Percentiles rank a stretch among this genome's conserved stretches.
Evolutionary conservation across 2,888 invertebrate species (phyloP).

Genomic region (Eudasyphora cyanicolor): DNA sequence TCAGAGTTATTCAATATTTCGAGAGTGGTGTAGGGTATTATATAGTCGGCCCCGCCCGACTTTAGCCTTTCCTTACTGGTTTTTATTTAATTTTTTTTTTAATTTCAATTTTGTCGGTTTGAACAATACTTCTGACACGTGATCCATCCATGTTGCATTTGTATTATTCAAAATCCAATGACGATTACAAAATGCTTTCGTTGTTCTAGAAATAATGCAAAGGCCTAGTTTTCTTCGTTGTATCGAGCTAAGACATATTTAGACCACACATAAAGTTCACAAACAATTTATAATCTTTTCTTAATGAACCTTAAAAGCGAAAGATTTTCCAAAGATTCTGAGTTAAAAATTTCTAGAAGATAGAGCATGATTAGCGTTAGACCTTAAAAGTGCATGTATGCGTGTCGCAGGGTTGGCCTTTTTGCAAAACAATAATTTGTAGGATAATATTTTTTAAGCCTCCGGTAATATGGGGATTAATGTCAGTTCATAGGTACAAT

Average conservation of each 20-base stretch:
- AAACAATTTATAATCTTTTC: constrained; percentile 28
- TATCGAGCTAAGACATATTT: background rate
- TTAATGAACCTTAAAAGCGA: constrained; percentile 27
- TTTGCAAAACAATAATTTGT: constrained; percentile 28
- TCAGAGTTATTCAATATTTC: no score
- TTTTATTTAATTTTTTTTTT: no score
- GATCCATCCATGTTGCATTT: no score
- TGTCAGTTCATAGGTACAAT: constrained; percentile 47
- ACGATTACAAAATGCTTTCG: no score
- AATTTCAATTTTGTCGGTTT: no score
- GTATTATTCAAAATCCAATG: no score
- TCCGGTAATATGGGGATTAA: constrained; percentile 52
- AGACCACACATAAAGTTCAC: constrained; percentile 53
- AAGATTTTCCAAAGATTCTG: background rate
- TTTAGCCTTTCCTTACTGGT: no score
- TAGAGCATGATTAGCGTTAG: background rate
- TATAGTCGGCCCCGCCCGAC: no score
- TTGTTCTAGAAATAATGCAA: no score
- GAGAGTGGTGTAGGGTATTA: no score
- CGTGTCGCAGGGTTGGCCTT: background rate
- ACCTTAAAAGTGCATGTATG: background rate
- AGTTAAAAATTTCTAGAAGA: background rate
- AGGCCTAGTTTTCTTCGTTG: constrained; percentile 73
- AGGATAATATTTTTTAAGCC: constrained; percentile 51
- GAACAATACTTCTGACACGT: no score